Percentiles rank a stretch among this genome's conserved stretches.
phyloP scores from a whole-genome alignment of 2,797 vertebrate species.

The Glossophaga mutica region DNA sequence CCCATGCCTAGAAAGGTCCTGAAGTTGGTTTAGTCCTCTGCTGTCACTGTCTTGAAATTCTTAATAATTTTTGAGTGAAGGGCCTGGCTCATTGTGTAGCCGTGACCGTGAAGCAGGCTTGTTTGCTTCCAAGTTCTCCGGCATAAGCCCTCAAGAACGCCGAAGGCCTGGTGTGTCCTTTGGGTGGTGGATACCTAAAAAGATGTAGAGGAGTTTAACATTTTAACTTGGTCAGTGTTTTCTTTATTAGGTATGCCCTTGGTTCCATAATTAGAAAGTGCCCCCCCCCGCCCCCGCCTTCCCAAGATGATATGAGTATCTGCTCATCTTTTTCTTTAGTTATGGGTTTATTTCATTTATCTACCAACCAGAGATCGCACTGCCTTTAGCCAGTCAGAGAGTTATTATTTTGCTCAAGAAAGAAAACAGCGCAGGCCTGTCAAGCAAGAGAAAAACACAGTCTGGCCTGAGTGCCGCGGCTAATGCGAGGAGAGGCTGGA shows the following conservation, averaged over 20 bases:
- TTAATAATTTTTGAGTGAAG: background rate
- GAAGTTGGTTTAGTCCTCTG: background rate
- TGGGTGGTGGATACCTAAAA: background rate
- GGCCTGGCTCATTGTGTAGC: background rate
- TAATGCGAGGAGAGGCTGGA: background rate
- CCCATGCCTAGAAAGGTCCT: background rate
- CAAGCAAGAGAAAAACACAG: background rate
- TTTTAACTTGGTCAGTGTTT: background rate
- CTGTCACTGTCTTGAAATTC: background rate
- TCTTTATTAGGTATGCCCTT: background rate
- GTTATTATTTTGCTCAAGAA: conserved; percentile 21
- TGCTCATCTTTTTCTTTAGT: background rate
- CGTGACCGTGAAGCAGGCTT: background rate
- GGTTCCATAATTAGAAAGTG: background rate
- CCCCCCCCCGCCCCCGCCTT: background rate
- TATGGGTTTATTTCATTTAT: background rate
- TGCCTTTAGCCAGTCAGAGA: background rate
- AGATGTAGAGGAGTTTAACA: background rate
- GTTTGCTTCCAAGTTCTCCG: background rate
- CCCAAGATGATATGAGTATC: background rate
- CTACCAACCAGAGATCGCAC: background rate
- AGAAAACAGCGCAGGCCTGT: background rate
- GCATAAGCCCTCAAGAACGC: background rate
- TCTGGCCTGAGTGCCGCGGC: background rate
- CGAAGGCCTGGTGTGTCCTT: background rate